These are phyloP conservation scores for Delia radicum DNA, from an alignment of 1,140 invertebrate genomes.

Conservation along the genomic window DNA sequence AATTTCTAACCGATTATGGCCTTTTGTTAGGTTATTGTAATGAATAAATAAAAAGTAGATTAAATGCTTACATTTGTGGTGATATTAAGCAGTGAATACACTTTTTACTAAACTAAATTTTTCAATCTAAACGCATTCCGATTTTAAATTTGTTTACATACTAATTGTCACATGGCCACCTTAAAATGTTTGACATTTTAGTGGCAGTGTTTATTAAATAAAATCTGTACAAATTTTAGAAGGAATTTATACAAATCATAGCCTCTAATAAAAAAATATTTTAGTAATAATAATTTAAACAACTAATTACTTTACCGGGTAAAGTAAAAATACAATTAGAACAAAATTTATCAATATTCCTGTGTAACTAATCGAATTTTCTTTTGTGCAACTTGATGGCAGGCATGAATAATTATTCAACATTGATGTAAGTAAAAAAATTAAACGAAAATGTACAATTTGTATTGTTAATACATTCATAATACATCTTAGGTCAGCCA, in stretches of 20 bases:
- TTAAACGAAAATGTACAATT: neutral
- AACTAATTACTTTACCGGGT: neutral
- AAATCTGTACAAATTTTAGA: neutral
- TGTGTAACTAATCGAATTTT: neutral
- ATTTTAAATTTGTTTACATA: too few relatives aligned
- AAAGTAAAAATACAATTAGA: neutral
- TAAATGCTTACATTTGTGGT: too few relatives aligned
- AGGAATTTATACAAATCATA: neutral
- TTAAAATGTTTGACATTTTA: neutral
- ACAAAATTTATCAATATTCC: too few relatives aligned
- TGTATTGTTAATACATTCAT: neutral
- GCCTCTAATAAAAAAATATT: neutral
- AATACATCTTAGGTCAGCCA: slow-evolving; percentile 34
- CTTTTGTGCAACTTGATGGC: slow-evolving; percentile 33
- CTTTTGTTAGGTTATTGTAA: too few relatives aligned
- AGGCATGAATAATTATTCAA: slow-evolving; percentile 48
- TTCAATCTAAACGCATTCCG: too few relatives aligned
- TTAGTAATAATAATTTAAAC: neutral
- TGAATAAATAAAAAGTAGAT: too few relatives aligned
- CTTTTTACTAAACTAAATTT: too few relatives aligned
- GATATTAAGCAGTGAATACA: too few relatives aligned
- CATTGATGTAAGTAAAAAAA: slow-evolving; percentile 37
- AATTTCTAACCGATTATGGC: too few relatives aligned
- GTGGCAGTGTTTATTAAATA: neutral
- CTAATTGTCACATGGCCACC: too few relatives aligned